Evolutionary conservation across 2,888 invertebrate genomes (phyloP).

Genomic region (Diploptera punctata): DNA sequence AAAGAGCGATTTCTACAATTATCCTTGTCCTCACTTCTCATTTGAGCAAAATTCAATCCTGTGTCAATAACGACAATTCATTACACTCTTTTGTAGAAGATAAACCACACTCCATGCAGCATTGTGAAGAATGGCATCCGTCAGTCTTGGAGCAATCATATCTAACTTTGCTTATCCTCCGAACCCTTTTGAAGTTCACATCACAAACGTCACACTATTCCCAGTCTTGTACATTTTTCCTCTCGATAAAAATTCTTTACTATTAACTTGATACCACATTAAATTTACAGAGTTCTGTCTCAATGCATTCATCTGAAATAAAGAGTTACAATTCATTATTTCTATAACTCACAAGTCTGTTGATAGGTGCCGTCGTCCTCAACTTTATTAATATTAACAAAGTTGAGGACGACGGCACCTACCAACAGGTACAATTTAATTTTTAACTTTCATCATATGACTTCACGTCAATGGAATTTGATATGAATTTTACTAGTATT

Average conservation of each 20-base stretch:
- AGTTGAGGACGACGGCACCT: too few relatives aligned
- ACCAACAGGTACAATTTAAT: too few relatives aligned
- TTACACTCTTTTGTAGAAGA: not conserved
- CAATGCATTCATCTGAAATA: not conserved
- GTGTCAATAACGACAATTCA: not conserved
- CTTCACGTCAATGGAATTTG: too few relatives aligned
- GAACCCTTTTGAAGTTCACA: too few relatives aligned
- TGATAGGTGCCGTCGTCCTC: too few relatives aligned
- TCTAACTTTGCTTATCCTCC: too few relatives aligned
- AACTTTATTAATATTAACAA: too few relatives aligned
- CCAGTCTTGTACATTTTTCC: not conserved
- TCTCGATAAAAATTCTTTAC: not conserved
- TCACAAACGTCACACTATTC: not conserved
- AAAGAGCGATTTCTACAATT: not conserved
- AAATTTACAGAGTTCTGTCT: not conserved
- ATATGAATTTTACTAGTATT: too few relatives aligned
- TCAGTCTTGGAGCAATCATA: not conserved
- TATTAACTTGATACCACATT: too few relatives aligned
- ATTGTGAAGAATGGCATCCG: conserved; percentile 2
- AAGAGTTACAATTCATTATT: too few relatives aligned
- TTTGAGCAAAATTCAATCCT: not conserved
- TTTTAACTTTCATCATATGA: too few relatives aligned
- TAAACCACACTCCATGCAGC: not conserved
- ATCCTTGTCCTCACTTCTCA: not conserved
- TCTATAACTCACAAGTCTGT: too few relatives aligned